These are phyloP conservation scores for Ascaphus truei DNA, from an alignment of 2,113 vertebrate genomes.

Conservation along the genomic window DNA sequence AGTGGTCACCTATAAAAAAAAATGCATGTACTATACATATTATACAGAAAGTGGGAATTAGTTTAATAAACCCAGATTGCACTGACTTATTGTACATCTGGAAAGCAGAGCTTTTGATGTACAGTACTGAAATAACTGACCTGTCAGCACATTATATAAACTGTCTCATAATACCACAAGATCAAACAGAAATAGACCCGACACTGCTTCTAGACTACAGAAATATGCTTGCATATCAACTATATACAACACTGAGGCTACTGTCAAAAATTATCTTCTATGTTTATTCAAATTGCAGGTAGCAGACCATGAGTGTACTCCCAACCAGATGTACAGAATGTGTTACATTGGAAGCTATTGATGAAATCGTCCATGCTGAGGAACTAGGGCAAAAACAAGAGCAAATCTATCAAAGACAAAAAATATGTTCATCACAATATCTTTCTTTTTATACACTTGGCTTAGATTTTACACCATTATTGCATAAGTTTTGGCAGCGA, in stretches of 20 bases:
- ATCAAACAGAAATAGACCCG: not conserved
- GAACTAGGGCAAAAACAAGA: not conserved
- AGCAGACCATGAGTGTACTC: not conserved
- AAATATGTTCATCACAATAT: too few relatives aligned
- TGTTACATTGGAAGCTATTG: not conserved
- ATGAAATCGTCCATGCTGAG: not conserved
- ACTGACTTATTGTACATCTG: too few relatives aligned
- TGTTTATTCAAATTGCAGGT: not conserved
- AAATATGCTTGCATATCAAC: not conserved
- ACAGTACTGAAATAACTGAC: conserved; percentile 16
- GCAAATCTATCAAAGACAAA: not conserved
- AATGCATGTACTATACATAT: too few relatives aligned
- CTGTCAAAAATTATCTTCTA: not conserved
- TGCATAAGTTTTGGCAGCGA: too few relatives aligned
- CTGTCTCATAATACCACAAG: not conserved
- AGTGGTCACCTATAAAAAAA: too few relatives aligned
- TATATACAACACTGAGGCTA: not conserved
- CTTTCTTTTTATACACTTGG: too few relatives aligned
- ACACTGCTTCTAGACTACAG: not conserved
- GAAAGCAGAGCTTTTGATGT: conserved; percentile 31
- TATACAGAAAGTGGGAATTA: too few relatives aligned
- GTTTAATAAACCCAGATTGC: too few relatives aligned
- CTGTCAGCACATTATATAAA: conserved; percentile 35
- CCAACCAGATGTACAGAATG: not conserved
- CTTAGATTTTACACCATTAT: too few relatives aligned